Evolutionary conservation across 2,888 invertebrate species (phyloP), one percentile per base, ranked within the genome.

Genomic region (Dryobota labecula): DNA sequence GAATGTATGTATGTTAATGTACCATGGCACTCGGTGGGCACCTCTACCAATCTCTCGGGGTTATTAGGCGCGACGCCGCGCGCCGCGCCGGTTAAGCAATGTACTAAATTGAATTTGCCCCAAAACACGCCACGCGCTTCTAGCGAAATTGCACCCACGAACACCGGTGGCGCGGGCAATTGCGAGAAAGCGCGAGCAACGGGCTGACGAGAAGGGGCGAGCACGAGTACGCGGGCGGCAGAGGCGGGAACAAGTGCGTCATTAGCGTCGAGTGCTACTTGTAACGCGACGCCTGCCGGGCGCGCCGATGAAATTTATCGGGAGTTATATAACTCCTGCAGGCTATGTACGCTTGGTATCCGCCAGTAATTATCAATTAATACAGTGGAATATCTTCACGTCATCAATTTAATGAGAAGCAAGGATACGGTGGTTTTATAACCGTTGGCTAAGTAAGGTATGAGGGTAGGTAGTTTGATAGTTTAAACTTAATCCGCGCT

Each of bases 231-330:
- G 84, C 78, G 73, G 82, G 80, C 68, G 80, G 78, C 78, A 78
- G 73, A 76, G 83, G 84, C 77, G 80, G 84, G 82, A 85, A 89
- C 87, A 90, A 90, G 90, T 84, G 86, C 85, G 87, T 90, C 90
- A 89, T 90, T 90, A 90, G 89, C 87, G 90, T 84, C 78, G 84
- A 86, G 86, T 82, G 88, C 87, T 86, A 85, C 89, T 89, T 86
- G 90, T 86, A 86, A 86, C 84, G 84, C 85, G 89, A 88, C 86
- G 88, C 88, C 83, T 72, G 76, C 77, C 81, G 61, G 84, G 84
- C 82, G 84, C 84, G 83, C 84, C 84, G 80, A 79, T 83, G 86
- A 85, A 84, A 85, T 85, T 84, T 85, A 85, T 85, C 83, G 78
- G 82, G 71, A 80, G 80, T 78, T 85, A 78, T 85, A 82, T 82